These are phyloP conservation scores for Lapara coniferarum DNA, from an alignment of 2,888 invertebrate genomes.

Conservation along the genomic window DNA sequence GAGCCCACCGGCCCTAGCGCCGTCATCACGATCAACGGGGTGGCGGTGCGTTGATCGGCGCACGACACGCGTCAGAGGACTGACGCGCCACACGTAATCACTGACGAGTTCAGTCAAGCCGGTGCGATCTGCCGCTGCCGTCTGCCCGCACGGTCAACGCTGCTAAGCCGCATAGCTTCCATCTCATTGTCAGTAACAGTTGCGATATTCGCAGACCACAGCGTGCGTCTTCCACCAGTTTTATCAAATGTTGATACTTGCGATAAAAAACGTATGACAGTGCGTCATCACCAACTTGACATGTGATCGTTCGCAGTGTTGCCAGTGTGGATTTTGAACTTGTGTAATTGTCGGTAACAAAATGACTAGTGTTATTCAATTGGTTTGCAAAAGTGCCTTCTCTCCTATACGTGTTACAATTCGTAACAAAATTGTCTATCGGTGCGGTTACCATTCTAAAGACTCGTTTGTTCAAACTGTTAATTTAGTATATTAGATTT, in stretches of 20 bases:
- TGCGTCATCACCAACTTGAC: background rate
- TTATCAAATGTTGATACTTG: too few species aligned
- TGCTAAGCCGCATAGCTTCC: too few species aligned
- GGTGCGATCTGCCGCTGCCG: too few species aligned
- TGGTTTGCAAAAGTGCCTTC: slow-evolving; percentile 20
- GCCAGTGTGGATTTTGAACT: slow-evolving; percentile 5
- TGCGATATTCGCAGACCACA: too few species aligned
- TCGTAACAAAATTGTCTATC: slow-evolving; percentile 23
- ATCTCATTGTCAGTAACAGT: too few species aligned
- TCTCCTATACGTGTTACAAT: slow-evolving; percentile 10
- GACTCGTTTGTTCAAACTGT: slow-evolving; percentile 46
- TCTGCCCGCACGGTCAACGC: too few species aligned
- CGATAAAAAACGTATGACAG: too few species aligned
- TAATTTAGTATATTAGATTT: slow-evolving; percentile 32
- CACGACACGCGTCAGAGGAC: background rate
- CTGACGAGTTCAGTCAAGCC: background rate
- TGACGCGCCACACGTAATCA: background rate
- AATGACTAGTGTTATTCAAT: slow-evolving; percentile 5
- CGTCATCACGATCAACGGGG: slow-evolving; percentile 94
- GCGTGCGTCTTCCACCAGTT: too few species aligned
- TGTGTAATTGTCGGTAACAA: background rate
- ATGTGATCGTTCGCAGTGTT: background rate
- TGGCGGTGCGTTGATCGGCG: slow-evolving; percentile 88
- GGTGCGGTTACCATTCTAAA: slow-evolving; percentile 25
- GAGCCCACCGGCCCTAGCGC: slow-evolving; percentile 85